Percentiles rank a stretch among this genome's conserved stretches.
phyloP scores from a whole-genome alignment of 2,797 vertebrate species.

The Parambassis ranga region DNA sequence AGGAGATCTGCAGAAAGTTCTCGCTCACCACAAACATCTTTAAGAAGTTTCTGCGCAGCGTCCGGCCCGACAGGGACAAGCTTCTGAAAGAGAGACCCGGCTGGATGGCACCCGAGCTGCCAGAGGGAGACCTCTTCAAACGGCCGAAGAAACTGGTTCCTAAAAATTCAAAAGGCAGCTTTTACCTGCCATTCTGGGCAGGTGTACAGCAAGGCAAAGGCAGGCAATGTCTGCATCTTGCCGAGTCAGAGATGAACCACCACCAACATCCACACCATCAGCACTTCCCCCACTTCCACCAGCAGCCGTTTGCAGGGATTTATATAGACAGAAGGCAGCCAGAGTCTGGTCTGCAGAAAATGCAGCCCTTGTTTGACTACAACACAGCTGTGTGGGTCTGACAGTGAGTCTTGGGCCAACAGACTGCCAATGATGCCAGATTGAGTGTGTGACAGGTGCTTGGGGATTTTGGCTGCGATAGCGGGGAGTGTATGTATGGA shows the following conservation, averaged over 20 bases:
- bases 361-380: conserved; percentile 88
- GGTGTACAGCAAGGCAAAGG: conserved; percentile 77
- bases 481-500: conserved; percentile 13
- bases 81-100: conserved; percentile 93
- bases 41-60: conserved; percentile 92
- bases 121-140: conserved; percentile 82
- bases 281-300: conserved; percentile 53
- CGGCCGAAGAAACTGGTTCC: conserved; percentile 83
- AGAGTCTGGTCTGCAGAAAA: conserved; percentile 66
- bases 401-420: conserved; percentile 50
- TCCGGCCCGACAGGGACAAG: conserved; percentile 91
- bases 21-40: conserved; percentile 95
- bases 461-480: conserved; percentile 19
- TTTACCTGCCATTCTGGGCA: conserved; percentile 86
- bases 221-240: conserved; percentile 61
- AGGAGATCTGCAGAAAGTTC: conserved; percentile 91
- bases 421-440: conserved; percentile 39
- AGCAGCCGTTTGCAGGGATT: conserved; percentile 70
- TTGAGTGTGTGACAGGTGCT: conserved; percentile 60
- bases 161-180: conserved; percentile 83
- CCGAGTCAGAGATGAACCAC: conserved; percentile 51
- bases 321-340: conserved; percentile 70
- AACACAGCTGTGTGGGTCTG: conserved; percentile 97
- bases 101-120: conserved; percentile 82
- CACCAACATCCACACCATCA: conserved; percentile 46